phyloP scores from a whole-genome alignment of 92 coral and sea anemone genomes.

The Porites cylindrica region DNA sequence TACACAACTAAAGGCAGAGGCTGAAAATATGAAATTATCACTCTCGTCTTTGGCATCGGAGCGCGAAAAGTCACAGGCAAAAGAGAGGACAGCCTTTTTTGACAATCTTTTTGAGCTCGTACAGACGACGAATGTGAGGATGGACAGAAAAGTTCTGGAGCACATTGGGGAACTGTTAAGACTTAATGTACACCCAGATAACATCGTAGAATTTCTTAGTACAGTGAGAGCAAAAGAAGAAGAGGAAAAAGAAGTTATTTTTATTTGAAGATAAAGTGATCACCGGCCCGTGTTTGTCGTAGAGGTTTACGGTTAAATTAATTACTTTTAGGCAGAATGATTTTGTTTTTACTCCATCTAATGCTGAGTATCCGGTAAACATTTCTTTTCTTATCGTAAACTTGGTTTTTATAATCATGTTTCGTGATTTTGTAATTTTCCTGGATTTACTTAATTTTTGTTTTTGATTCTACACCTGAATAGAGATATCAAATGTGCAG shows the following conservation, averaged over 20 bases:
- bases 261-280: constrained; percentile 30
- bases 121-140: constrained; percentile 64
- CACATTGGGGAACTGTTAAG: constrained; percentile 70
- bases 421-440: neutral
- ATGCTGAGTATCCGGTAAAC: neutral
- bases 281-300: neutral
- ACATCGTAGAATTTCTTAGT: constrained; percentile 56
- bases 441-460: neutral
- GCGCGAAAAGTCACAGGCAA: constrained; percentile 45
- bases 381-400: neutral
- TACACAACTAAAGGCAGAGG: constrained; percentile 62
- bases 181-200: constrained; percentile 77
- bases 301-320: constrained; percentile 4
- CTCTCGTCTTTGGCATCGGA: constrained; percentile 63
- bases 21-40: constrained; percentile 59
- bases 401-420: neutral
- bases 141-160: constrained; percentile 72
- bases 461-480: neutral
- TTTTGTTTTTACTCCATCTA: neutral
- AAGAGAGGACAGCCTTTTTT: constrained; percentile 47
- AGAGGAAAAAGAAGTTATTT: constrained; percentile 24
- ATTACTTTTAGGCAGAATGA: constrained; percentile 11
- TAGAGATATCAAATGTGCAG: constrained; percentile 7
- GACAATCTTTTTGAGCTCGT: constrained; percentile 71
- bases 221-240: constrained; percentile 33